Evolutionary conservation across 2,797 vertebrate genomes (phyloP).

Genomic region (Neopelma chrysocephalum): DNA sequence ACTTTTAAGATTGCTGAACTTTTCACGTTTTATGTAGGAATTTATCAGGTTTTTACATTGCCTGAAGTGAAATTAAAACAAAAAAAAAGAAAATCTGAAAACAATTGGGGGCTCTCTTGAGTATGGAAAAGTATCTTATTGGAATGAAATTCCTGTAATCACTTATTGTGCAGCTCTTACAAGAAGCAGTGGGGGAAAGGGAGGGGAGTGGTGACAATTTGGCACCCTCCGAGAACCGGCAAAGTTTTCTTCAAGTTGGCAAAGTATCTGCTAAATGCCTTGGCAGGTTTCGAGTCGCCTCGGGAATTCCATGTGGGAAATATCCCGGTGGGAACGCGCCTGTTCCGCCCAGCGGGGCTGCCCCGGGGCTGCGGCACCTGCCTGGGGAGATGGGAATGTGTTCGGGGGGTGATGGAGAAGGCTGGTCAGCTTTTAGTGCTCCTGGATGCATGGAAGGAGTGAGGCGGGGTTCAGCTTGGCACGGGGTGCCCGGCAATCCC

Average conservation of each 20-base stretch:
- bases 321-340: accelerated
- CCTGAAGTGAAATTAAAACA: background rate
- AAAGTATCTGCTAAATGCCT: background rate
- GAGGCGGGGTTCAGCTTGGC: background rate
- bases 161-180: slow-evolving; percentile 11
- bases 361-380: background rate
- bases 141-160: background rate
- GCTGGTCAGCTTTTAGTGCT: background rate
- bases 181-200: background rate
- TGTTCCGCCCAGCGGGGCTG: background rate
- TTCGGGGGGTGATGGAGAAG: accelerated
- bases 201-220: background rate
- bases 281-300: background rate
- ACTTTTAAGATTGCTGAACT: background rate
- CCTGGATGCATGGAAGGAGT: accelerated
- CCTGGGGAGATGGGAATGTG: accelerated
- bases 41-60: background rate
- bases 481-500: too few species aligned
- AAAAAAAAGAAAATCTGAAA: background rate
- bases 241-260: background rate
- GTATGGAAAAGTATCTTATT: background rate
- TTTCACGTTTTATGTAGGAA: background rate
- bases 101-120: background rate
- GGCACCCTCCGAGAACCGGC: background rate
- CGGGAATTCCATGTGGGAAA: background rate